phyloP scores from a whole-genome alignment of 2,113 vertebrate genomes.

The Chamaetylas fuelleborni region DNA sequence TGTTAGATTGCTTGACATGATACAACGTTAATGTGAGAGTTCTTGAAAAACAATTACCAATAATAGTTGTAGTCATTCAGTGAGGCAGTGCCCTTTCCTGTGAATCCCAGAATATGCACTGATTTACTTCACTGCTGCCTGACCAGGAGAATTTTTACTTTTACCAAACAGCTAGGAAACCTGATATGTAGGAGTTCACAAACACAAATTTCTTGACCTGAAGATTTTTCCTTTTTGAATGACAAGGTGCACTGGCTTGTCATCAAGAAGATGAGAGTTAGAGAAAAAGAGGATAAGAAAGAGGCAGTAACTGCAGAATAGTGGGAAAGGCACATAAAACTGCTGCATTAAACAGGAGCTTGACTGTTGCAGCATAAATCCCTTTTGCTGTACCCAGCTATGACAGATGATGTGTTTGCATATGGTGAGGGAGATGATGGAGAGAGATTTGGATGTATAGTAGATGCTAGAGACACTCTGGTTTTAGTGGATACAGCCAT shows the following conservation, averaged over 20 bases:
- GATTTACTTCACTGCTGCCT: not conserved
- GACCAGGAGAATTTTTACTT: not conserved
- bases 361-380: not conserved
- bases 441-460: not conserved
- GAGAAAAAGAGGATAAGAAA: not conserved
- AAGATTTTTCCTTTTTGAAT: not conserved
- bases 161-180: not conserved
- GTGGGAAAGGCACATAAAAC: not conserved
- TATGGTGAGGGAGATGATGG: not conserved
- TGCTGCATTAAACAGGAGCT: not conserved
- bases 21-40: not conserved
- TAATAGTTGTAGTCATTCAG: not conserved
- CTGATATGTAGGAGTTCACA: not conserved
- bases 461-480: not conserved
- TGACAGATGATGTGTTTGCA: fast-evolving
- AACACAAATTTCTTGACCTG: not conserved
- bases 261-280: not conserved
- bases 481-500: not conserved
- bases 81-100: not conserved
- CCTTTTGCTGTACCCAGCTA: not conserved
- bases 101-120: not conserved
- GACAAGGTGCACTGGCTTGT: not conserved
- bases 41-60: constrained; percentile 9
- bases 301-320: not conserved
- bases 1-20: not conserved